phyloP scores from a whole-genome alignment of 2,797 vertebrate species.

The Somateria mollissima region DNA sequence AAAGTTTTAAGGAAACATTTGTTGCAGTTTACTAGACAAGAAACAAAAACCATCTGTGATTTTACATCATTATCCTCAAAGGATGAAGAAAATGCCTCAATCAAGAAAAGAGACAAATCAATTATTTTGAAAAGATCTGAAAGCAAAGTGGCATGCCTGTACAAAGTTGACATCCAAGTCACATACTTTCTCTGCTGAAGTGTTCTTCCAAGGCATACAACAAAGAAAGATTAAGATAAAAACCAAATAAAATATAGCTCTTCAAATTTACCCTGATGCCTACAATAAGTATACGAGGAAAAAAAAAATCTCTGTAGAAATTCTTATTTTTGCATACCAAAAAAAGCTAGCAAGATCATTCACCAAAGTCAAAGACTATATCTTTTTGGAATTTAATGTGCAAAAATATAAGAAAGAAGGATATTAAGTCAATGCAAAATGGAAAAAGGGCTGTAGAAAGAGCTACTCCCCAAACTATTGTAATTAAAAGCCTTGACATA shows the following conservation, averaged over 20 bases:
- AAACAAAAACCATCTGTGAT: neutral
- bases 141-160: neutral
- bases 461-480: constrained; percentile 7
- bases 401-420: neutral
- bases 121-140: neutral
- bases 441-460: constrained; percentile 15
- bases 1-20: neutral
- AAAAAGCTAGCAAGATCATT: neutral
- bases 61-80: neutral
- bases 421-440: neutral
- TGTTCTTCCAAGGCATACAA: neutral
- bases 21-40: neutral
- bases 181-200: neutral
- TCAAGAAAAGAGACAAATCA: neutral
- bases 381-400: neutral
- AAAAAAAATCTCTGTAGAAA: neutral
- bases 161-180: neutral
- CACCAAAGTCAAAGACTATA: neutral
- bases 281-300: neutral
- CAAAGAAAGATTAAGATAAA: neutral
- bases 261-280: neutral
- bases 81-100: neutral
- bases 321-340: neutral
- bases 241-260: neutral
- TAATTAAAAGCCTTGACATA: constrained; percentile 61